phyloP scores from a whole-genome alignment of 2,888 invertebrate genomes.

The Mesoligia furuncula region DNA sequence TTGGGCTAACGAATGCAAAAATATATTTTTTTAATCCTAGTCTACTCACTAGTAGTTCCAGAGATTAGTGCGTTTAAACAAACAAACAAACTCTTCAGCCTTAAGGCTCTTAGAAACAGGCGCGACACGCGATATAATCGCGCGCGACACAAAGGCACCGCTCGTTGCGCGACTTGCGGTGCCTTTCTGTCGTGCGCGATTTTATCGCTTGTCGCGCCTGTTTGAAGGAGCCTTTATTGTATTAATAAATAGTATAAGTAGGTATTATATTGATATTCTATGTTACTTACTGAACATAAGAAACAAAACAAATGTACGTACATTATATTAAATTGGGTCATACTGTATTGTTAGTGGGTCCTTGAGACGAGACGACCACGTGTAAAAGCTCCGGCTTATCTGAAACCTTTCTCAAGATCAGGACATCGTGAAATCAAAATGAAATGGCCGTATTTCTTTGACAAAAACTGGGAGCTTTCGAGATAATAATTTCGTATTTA shows the following conservation, averaged over 20 bases:
- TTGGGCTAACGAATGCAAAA: not conserved
- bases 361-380: constrained; percentile 45
- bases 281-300: not conserved
- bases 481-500: constrained; percentile 28
- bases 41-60: not conserved
- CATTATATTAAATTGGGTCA: not conserved
- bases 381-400: constrained; percentile 45
- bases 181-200: too few relatives aligned
- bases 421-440: constrained; percentile 32
- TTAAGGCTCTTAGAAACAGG: too few relatives aligned
- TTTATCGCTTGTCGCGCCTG: too few relatives aligned
- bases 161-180: too few relatives aligned
- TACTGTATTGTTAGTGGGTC: constrained; percentile 1
- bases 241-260: not conserved
- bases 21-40: not conserved
- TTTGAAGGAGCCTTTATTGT: too few relatives aligned
- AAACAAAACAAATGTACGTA: constrained; percentile 18
- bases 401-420: constrained; percentile 31
- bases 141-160: too few relatives aligned
- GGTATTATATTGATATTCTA: not conserved
- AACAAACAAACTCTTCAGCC: not conserved
- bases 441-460: constrained; percentile 24
- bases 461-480: constrained; percentile 21
- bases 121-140: too few relatives aligned
- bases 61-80: not conserved